Conservation (phyloP, 1,140 invertebrate species). For the Drosophila lacteicornis region DNA sequence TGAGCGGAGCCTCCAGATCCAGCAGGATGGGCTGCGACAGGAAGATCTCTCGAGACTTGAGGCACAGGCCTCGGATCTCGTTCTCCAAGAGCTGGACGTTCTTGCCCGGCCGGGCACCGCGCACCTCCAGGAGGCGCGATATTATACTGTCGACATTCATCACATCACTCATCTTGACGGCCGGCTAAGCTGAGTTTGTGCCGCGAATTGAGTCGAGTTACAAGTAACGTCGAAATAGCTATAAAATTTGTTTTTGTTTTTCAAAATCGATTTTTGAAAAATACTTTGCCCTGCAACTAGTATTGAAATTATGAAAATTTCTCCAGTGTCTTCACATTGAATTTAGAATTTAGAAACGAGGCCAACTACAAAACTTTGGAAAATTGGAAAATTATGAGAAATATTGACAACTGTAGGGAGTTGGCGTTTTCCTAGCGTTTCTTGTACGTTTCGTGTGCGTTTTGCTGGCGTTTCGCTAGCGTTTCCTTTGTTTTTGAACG, state of each 20-base stretch:
- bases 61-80: constrained; percentile 3
- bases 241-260: constrained; percentile 1
- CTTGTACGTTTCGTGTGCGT: neutral
- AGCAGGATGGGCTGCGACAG: constrained; percentile 5
- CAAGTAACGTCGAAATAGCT: neutral
- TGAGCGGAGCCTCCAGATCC: constrained; percentile 5
- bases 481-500: neutral
- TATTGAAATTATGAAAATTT: constrained; percentile 16
- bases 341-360: constrained; percentile 19
- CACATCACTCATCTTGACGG: neutral
- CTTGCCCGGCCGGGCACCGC: constrained; percentile 2
- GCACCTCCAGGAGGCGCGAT: constrained; percentile 8
- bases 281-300: constrained; percentile 6
- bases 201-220: neutral
- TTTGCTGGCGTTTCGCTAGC: neutral
- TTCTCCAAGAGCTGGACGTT: constrained; percentile 1
- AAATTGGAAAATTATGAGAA: neutral
- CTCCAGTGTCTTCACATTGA: constrained; percentile 2
- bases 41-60: constrained; percentile 3
- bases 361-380: neutral
- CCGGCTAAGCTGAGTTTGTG: neutral
- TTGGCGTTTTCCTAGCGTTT: neutral
- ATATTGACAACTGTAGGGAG: no score
- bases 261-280: constrained; percentile 5
- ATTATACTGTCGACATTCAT: constrained; percentile 7